Base-by-base conservation (phyloP, 2,888 invertebrate species). In the Mamestra brassicae region DNA sequence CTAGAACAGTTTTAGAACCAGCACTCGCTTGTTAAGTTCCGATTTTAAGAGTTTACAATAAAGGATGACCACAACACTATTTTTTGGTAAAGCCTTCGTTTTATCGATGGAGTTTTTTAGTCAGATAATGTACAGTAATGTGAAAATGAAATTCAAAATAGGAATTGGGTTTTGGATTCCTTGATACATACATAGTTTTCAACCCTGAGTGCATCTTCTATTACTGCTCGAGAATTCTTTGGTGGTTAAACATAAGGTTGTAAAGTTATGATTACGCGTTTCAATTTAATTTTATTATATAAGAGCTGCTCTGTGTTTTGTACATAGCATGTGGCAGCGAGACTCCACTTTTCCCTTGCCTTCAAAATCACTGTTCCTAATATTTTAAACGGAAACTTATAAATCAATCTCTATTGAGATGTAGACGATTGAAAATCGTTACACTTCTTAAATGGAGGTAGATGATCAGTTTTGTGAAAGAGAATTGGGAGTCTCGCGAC, bases 241-340 rank as follows among this genome's bases (percentile, higher is more conserved):
- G 57, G 38, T 60, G 65, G 50, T 15, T 7, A 1, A 36, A 17
- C 8, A 52, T 57, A 4, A 55, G 6, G 2, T 47, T 66, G 55
- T 50, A 74, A 76, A 50, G 67, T 84, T 74, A 74, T 76, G 74
- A 58, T 76, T 57, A 72, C 67, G 4, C 57, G 72, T 47, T 66
- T 71, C 66, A 57, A 58, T 87, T 82, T 80, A 71, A 74, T 87
- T 83, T 78, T 72, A 76, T 65, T 50, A 76, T 57, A 63, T 81
- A 78, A 83, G 86, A 89, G 86, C 85, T 89, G 86, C 88, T 89
- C 85, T 90, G 84, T 89, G 84, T 87, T 87, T 89, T 91, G 90
- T 90, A 91, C 87, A 90, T 90, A 90, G 88, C 73, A 74, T 78
- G 81, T 69, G 80, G 84, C 85, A 74, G 79, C 76, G 81, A 61